These are phyloP conservation scores for Tortrix viridana DNA, from an alignment of 2,888 invertebrate species.

Conservation along the genomic window DNA sequence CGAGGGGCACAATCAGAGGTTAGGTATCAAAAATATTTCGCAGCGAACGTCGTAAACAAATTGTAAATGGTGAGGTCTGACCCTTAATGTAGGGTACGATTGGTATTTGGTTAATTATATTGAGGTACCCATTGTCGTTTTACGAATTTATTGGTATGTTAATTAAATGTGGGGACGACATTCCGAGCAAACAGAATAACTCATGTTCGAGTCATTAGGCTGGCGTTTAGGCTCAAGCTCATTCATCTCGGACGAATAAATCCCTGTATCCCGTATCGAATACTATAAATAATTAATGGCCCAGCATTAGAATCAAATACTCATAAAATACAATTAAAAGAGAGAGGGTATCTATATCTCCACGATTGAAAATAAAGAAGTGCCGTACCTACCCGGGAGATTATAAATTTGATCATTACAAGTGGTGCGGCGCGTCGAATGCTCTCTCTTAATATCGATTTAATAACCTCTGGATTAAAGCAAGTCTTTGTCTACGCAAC, in stretches of 20 bases:
- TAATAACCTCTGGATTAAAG: constrained; percentile 74
- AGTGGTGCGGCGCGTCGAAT: constrained; percentile 76
- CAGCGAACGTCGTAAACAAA: constrained; percentile 60
- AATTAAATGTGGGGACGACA: constrained; percentile 37
- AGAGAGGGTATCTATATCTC: constrained; percentile 76
- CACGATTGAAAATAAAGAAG: constrained; percentile 77
- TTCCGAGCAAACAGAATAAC: constrained; percentile 37
- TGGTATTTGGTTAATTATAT: constrained; percentile 38
- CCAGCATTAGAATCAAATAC: constrained; percentile 83
- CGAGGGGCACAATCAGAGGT: constrained; percentile 58
- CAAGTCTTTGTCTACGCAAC: constrained; percentile 63
- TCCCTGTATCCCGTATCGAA: constrained; percentile 79
- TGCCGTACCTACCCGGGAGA: constrained; percentile 79
- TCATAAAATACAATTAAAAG: constrained; percentile 85
- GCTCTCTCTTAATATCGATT: constrained; percentile 76
- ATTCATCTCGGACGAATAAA: constrained; percentile 73
- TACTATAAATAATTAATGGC: constrained; percentile 83
- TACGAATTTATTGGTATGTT: constrained; percentile 39
- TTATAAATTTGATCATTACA: constrained; percentile 83
- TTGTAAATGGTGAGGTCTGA: constrained; percentile 52
- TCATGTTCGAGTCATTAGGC: constrained; percentile 48
- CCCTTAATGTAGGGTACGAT: constrained; percentile 38
- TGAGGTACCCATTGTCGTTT: constrained; percentile 37
- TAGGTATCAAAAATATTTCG: constrained; percentile 58
- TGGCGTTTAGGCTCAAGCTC: constrained; percentile 41